Base-by-base conservation (phyloP, 2,113 vertebrate species). In the Alethe castanea region DNA sequence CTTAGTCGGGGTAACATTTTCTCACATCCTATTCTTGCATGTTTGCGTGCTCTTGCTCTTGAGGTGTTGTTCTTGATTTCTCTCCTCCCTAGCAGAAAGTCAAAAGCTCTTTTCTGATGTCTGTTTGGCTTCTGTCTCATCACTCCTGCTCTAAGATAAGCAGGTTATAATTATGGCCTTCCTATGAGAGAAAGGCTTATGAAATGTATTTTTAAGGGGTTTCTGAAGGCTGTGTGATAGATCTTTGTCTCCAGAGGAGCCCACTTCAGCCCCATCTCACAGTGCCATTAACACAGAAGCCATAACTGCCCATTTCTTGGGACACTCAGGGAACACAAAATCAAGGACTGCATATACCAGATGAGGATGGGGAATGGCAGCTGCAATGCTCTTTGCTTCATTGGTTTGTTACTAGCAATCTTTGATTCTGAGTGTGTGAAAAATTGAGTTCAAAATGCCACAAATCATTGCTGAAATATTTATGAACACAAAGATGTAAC, bases 391-490 rank as follows among this genome's bases (percentile, higher is more conserved):
- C 45, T 74, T 81, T 69, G 38, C 29, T 87, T 82, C 74, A 11
- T n/a, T 73, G 33, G 9, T 19, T 79, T 94, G 19, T 61, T 91
- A 31, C 66, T 54, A 83, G 56, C 40, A 83, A 35, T 73, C 52
- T 92, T 87, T 65, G 36, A 71, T 73, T 78, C 48, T 81, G 45
- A 4, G 2, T 40, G 26, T 60, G 35, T 59, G 56, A 73, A 94
- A 86, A 84, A 86, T 10, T 60, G 74, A 89, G 73, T 65, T 70
- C 61, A 95, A 89, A 90, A 90, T 91, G 81, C 42, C 74, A 90
- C 50, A 88, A 86, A 94, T 83, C 52, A 62, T 70, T 73, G 33
- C 42, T 91, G 81, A 91, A 93, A 92, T 91, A 93, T 74, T 95
- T 92, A 92, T 88, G 79, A 92, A 73, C 17, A 38, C 61, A 65